These are phyloP conservation scores for Henricia sp. DNA, from an alignment of 53 echinoderm and acorn worm genomes.

Conservation along the genomic window DNA sequence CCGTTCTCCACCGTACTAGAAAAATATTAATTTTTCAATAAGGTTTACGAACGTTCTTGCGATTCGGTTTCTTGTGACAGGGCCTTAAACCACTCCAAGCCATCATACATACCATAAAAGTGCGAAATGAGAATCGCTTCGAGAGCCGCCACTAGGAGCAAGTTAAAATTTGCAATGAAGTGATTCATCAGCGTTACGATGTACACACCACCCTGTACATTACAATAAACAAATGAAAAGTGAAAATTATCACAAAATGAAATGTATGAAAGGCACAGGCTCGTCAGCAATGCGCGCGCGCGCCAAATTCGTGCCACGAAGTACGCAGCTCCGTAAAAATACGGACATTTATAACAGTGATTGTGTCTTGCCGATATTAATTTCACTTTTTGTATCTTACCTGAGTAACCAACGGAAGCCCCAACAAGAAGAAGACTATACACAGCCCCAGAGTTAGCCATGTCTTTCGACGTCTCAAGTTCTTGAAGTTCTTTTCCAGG, in stretches of 20 bases:
- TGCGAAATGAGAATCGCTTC: slow-evolving; percentile 68
- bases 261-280: no score
- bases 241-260: no score
- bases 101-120: slow-evolving; percentile 72
- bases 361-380: no score
- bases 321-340: no score
- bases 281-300: no score
- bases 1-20: no score
- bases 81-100: neutral
- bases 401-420: slow-evolving; percentile 81
- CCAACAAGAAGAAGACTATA: slow-evolving; percentile 72
- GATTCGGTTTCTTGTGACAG: no score
- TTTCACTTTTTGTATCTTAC: no score
- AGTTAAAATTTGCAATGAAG: slow-evolving; percentile 72
- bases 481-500: slow-evolving; percentile 57
- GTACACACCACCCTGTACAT: slow-evolving; percentile 76
- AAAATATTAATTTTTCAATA: no score
- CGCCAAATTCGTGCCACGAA: no score
- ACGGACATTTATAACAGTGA: no score
- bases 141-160: slow-evolving; percentile 64
- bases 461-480: slow-evolving; percentile 69
- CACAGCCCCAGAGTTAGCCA: slow-evolving; percentile 64
- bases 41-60: no score
- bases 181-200: slow-evolving; percentile 78
- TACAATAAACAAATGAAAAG: neutral